phyloP scores from a whole-genome alignment of 1,140 invertebrate species.

The Geopemphigus sp. region DNA sequence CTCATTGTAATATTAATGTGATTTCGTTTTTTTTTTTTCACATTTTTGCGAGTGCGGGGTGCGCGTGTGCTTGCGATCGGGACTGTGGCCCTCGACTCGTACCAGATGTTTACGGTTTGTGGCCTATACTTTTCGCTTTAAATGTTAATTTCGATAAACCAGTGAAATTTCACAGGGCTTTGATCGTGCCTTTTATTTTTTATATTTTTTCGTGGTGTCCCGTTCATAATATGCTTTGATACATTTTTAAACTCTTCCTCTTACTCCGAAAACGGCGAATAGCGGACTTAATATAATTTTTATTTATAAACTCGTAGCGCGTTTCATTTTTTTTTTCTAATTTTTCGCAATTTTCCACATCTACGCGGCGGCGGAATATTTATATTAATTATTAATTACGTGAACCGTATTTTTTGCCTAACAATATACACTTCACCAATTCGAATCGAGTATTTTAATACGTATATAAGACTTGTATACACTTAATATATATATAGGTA shows the following conservation, averaged over 20 bases:
- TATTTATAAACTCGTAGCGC: too few relatives aligned
- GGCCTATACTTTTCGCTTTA: constrained; percentile 35
- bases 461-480: too few relatives aligned
- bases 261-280: background rate
- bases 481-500: too few relatives aligned
- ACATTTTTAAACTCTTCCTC: background rate
- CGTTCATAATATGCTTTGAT: background rate
- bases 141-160: constrained; percentile 45
- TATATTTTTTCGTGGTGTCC: background rate
- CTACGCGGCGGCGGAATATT: too few relatives aligned
- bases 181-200: background rate
- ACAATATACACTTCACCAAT: too few relatives aligned
- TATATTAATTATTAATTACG: too few relatives aligned
- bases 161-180: constrained; percentile 2
- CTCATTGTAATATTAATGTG: constrained; percentile 28
- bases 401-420: too few relatives aligned
- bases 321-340: background rate
- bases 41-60: background rate
- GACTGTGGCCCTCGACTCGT: background rate
- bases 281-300: too few relatives aligned
- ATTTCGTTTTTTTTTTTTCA: background rate
- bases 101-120: constrained; percentile 20
- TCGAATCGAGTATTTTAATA: too few relatives aligned
- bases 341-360: background rate
- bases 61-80: background rate